phyloP scores from a whole-genome alignment of 2,888 invertebrate species.

The Drosophila hamatofila region DNA sequence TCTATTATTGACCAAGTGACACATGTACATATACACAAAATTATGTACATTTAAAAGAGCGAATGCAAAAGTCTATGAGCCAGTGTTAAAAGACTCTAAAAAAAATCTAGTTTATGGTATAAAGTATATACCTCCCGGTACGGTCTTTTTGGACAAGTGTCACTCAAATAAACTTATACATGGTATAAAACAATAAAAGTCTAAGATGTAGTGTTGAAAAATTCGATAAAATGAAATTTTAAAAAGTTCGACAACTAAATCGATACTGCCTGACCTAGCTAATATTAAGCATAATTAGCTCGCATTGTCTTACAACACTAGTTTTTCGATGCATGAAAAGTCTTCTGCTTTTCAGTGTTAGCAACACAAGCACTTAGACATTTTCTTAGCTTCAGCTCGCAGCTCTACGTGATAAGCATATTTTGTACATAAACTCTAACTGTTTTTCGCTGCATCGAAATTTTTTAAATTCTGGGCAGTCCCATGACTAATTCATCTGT shows the following conservation, averaged over 20 bases:
- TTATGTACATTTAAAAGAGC: too few relatives aligned
- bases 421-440: not conserved
- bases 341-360: not conserved
- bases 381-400: not conserved
- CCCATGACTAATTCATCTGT: conserved; percentile 35
- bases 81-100: too few relatives aligned
- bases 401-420: not conserved
- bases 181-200: too few relatives aligned
- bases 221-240: too few relatives aligned
- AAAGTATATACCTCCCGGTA: too few relatives aligned
- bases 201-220: not conserved
- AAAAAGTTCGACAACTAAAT: not conserved
- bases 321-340: too few relatives aligned
- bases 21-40: too few relatives aligned
- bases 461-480: not conserved
- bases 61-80: too few relatives aligned
- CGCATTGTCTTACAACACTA: not conserved
- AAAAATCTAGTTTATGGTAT: too few relatives aligned
- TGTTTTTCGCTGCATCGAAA: not conserved
- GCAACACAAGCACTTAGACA: not conserved
- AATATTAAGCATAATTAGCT: not conserved
- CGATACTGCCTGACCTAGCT: not conserved
- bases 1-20: too few relatives aligned
- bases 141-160: too few relatives aligned
- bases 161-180: too few relatives aligned